A percentile compares a stretch with the other conserved stretches of the same genome.
These are phyloP conservation scores for Caranx ignobilis DNA, from an alignment of 2,113 vertebrate genomes.

Conservation along the genomic window DNA sequence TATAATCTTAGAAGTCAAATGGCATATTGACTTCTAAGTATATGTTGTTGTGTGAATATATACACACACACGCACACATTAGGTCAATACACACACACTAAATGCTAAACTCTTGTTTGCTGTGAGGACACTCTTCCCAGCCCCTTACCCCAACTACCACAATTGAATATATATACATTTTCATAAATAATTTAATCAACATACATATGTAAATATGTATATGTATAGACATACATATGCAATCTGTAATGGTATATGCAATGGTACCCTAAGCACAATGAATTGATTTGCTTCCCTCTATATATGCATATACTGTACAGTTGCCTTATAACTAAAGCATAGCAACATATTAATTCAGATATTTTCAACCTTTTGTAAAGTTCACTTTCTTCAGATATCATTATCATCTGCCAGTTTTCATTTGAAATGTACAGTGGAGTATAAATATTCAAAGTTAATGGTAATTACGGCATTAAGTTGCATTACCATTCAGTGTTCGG, in stretches of 20 bases:
- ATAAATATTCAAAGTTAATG: not conserved
- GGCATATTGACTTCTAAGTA: not conserved
- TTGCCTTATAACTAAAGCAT: not conserved
- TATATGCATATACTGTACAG: not conserved
- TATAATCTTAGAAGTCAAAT: constrained; percentile 17
- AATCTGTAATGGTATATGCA: too few species aligned
- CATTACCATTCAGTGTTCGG: not conserved
- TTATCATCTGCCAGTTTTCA: not conserved
- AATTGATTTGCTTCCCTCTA: too few species aligned
- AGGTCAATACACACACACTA: too few species aligned
- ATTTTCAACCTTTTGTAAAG: not conserved
- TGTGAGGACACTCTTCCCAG: too few species aligned
- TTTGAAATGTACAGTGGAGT: not conserved
- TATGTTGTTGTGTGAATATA: too few species aligned
- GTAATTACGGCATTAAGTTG: not conserved
- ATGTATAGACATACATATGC: not conserved
- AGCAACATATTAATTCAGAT: not conserved
- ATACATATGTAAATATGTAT: not conserved
- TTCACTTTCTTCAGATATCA: constrained; percentile 22
- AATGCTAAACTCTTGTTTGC: too few species aligned
- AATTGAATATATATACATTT: too few species aligned
- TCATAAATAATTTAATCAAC: too few species aligned
- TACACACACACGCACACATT: too few species aligned
- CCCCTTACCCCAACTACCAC: too few species aligned
- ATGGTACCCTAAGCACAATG: too few species aligned